Conservation (phyloP, 1,140 invertebrate species). For the Chironomus tepperi region DNA sequence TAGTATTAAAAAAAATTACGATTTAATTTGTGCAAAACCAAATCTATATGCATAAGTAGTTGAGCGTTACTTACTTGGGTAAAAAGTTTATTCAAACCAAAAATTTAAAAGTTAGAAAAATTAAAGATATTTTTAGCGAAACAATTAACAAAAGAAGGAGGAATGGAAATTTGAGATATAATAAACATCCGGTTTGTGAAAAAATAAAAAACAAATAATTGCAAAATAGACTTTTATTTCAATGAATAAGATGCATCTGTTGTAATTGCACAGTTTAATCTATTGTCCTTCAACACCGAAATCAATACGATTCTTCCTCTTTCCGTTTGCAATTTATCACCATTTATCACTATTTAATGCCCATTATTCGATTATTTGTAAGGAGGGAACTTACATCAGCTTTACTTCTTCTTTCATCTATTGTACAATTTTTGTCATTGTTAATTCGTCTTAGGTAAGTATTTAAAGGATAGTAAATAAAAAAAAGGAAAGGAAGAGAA, state of each 20-base stretch:
- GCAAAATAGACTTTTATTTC: background rate
- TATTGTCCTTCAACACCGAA: slow-evolving; percentile 19
- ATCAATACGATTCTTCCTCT: slow-evolving; percentile 20
- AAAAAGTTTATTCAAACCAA: background rate
- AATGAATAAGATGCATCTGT: background rate
- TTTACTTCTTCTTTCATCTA: background rate
- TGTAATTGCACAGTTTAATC: slow-evolving; percentile 20
- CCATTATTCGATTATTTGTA: slow-evolving; percentile 23
- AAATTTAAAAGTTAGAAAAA: background rate
- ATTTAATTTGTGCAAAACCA: no score
- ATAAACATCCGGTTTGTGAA: background rate
- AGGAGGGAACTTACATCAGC: slow-evolving; percentile 17
- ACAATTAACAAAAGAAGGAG: background rate
- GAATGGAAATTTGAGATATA: background rate
- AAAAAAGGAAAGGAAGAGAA: background rate
- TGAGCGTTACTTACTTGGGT: no score
- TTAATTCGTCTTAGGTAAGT: background rate
- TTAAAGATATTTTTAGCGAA: background rate
- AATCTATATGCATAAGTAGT: no score
- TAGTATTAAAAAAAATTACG: no score
- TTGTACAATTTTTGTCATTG: no score
- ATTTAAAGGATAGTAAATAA: background rate
- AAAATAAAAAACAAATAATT: background rate
- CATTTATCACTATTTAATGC: slow-evolving; percentile 23
- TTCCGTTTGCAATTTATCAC: slow-evolving; percentile 24